Base-by-base conservation (phyloP, 37 sponge, comb jelly and placozoan genomes). In the Crambe crambe region DNA sequence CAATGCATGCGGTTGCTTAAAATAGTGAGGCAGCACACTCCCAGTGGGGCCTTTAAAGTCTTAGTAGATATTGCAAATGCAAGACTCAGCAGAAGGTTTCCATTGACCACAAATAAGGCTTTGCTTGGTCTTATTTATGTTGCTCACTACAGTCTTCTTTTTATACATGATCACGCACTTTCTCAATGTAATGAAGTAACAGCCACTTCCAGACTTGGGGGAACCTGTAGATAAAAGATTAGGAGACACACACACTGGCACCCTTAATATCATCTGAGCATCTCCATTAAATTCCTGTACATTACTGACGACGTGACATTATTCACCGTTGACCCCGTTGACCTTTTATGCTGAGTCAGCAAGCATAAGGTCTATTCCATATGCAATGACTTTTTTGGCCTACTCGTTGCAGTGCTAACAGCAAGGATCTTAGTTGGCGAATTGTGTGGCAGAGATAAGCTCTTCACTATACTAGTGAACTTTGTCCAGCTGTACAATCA, bases 191-290 rank as follows among this genome's bases (percentile, higher is more conserved):
- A n/a, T n/a, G n/a, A n/a, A n/a, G n/a, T n/a, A n/a, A n/a, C n/a
- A n/a, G n/a, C n/a, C n/a, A n/a, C 12, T 47, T 12, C 51, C 51
- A 15, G 51, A 47, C 12, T 47, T 12, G 12, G 51, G 51, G 51
- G 10, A 47, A 12, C 51, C 12, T 15, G 51, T 47, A 15, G 51
- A 47, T 47, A 12, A 12, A 3, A 80, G 72, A 21, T 80, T 72
- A 79, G 51, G 8, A 15, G 54, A 43, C 1, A 68, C 61, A 8
- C 69, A 23, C 8, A 32, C 72, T 70, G 69, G 71, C 61, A 42
- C 21, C n/a, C 34, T 3, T 20, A 57, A 58, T 57, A 30, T 30
- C 29, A 22, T 47, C 51, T 47, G 51, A 12, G 51, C 51, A 47
- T 47, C 51, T 15, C 51, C 51, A 6, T 47, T n/a, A n/a, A n/a